These are phyloP conservation scores for Sminthurides aquaticus DNA, from an alignment of 2,888 invertebrate genomes.

Conservation along the genomic window DNA sequence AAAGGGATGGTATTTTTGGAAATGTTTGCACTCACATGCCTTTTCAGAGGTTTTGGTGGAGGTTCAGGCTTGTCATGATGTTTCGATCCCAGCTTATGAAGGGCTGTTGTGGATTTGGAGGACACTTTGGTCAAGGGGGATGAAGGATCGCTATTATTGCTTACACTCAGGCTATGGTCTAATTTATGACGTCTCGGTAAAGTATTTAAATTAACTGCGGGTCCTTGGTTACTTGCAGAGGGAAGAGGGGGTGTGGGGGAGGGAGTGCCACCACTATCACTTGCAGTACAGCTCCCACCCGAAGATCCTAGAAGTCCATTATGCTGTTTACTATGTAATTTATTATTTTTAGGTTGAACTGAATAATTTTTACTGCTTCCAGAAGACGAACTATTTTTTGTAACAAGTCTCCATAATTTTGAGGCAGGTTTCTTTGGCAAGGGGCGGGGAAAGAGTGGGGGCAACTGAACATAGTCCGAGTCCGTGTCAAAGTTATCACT, in stretches of 20 bases:
- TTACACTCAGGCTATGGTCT: conserved; percentile 9
- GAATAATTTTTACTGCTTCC: conserved; percentile 6
- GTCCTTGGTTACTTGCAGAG: conserved; percentile 9
- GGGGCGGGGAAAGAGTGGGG: conserved; percentile 41
- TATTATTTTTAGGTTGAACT: background rate
- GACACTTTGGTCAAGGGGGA: conserved; percentile 24
- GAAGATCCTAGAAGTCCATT: background rate
- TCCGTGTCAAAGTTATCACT: conserved; percentile 80
- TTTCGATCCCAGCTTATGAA: conserved; percentile 25
- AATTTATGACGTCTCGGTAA: conserved; percentile 19
- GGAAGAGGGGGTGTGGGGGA: conserved; percentile 6
- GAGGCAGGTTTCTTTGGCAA: conserved; percentile 36
- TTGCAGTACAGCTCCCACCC: background rate
- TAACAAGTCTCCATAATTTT: conserved; percentile 41
- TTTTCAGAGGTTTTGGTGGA: conserved; percentile 40
- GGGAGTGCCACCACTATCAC: background rate
- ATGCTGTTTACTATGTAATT: background rate
- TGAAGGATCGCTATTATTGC: conserved; percentile 1
- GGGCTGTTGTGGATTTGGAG: conserved; percentile 40
- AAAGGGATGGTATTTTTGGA: background rate
- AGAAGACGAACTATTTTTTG: conserved; percentile 16
- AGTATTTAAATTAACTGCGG: conserved; percentile 20
- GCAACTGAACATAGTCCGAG: conserved; percentile 77
- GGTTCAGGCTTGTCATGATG: conserved; percentile 34
- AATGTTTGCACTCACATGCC: conserved; percentile 19